Base-by-base conservation (phyloP, 2,797 vertebrate species). In the Phataginus tricuspis region DNA sequence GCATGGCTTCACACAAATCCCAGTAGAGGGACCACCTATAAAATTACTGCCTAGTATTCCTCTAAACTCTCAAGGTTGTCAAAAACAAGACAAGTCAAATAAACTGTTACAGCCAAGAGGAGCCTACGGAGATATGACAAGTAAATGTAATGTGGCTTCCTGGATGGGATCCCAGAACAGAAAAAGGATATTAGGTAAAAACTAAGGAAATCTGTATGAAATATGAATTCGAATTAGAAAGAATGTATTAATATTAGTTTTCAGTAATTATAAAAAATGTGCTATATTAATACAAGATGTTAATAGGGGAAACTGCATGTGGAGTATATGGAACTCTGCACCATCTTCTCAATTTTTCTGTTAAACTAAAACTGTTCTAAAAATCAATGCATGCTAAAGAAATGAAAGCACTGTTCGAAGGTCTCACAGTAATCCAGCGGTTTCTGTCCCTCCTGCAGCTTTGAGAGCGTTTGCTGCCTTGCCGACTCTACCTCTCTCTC, bases 381-480 rank as follows among this genome's bases (percentile, higher is more conserved):
- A 75, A 51, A 51, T 51, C 39, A 69, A 55, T 59, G 16, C 69
- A 9, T 66, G 0, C 72, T 53, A 39, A 79, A 53, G 61, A n/a
- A 53, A 31, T 42, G 53, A 27, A 80, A 80, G 16, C 51, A 7
- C 51, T 37, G 2, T 53, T 79, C 57, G 27, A 92, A 80, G 61
- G 23, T 63, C 91, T 85, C 53, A 13, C 7, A 31, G 37, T 96
- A 95, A 97, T 39, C 3, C 14, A 0, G 21, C 29, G 86, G 7
- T 74, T 83, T 96, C 97, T 97, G 74, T 98, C 94, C 98, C 97
- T 88, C 77, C 90, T 98, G 61, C 98, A 99, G 42, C 98, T 99
- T 99, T 98, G 99, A 99, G 97, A 99, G 99, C 98, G 99, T 99
- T 98, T 98, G 98, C 98, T 99, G 99, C 98, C 99, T 99, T 85